These are phyloP conservation scores for Muscina levida DNA, from an alignment of 2,888 invertebrate genomes.

Conservation along the genomic window DNA sequence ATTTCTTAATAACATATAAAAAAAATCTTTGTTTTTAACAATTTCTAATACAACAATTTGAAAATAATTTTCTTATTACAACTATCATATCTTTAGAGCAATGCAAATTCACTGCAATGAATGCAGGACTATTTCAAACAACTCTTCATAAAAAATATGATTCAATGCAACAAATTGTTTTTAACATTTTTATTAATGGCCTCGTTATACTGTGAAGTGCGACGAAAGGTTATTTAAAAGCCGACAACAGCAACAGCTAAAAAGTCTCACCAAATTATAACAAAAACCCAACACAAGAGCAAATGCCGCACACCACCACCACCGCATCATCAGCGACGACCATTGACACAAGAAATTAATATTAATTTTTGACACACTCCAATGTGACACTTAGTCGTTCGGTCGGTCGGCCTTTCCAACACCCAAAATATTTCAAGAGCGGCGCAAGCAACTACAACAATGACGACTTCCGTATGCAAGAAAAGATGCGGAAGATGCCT, in stretches of 20 bases:
- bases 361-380: conserved; percentile 78
- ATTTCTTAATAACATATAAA: too few species aligned
- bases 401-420: neutral
- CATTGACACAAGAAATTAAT: conserved; percentile 78
- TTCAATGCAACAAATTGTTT: too few species aligned
- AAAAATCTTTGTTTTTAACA: too few species aligned
- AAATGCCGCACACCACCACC: neutral
- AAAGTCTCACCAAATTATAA: neutral
- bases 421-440: conserved; percentile 11
- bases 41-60: too few species aligned
- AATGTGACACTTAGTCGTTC: conserved; percentile 68
- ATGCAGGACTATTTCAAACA: too few species aligned
- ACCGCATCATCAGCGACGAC: conserved; percentile 6
- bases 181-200: too few species aligned
- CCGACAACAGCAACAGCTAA: conserved; percentile 27
- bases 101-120: too few species aligned
- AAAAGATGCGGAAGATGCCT: neutral
- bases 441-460: neutral
- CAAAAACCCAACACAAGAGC: too few species aligned
- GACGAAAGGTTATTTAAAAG: conserved; percentile 5
- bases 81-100: too few species aligned
- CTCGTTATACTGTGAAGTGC: neutral
- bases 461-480: conserved; percentile 3
- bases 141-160: too few species aligned
- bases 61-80: too few species aligned